Conservation (phyloP, 2,113 vertebrate genomes). For the Tauraco erythrolophus region DNA sequence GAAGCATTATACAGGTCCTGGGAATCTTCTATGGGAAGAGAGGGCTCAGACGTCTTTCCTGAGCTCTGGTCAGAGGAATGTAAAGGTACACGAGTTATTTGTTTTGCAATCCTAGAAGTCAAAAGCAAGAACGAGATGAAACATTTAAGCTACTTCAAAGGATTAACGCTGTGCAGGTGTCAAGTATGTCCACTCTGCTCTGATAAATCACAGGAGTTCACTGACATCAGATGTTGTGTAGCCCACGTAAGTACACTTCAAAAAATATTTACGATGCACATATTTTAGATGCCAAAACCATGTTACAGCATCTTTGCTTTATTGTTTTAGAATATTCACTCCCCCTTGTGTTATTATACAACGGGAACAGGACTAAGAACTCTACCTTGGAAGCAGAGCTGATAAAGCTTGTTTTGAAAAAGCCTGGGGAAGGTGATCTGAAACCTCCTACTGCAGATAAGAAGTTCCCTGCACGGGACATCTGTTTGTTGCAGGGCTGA, state of each 20-base stretch:
- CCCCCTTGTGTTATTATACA: neutral
- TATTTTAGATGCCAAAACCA: neutral
- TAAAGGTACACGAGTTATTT: neutral
- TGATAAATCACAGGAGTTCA: neutral
- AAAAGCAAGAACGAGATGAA: neutral
- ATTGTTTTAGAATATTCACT: neutral
- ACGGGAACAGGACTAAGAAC: neutral
- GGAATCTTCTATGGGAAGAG: conserved; percentile 96
- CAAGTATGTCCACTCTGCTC: neutral
- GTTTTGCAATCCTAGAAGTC: neutral
- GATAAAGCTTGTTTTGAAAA: conserved; percentile 90
- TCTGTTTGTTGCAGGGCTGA: conserved; percentile 87
- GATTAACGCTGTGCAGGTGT: neutral
- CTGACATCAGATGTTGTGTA: neutral
- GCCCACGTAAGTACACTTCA: neutral
- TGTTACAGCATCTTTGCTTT: neutral
- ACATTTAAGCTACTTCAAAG: neutral
- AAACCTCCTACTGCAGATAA: conserved; percentile 73
- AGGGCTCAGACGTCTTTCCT: conserved; percentile 93
- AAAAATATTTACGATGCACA: neutral
- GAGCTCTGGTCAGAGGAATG: conserved; percentile 86
- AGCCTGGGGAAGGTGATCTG: conserved; percentile 92
- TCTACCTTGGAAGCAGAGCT: conserved; percentile 94
- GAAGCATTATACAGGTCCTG: conserved; percentile 94
- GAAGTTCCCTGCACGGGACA: conserved; percentile 73